These are phyloP conservation scores for Nebria brevicollis DNA, from an alignment of 2,888 invertebrate species.

Conservation along the genomic window DNA sequence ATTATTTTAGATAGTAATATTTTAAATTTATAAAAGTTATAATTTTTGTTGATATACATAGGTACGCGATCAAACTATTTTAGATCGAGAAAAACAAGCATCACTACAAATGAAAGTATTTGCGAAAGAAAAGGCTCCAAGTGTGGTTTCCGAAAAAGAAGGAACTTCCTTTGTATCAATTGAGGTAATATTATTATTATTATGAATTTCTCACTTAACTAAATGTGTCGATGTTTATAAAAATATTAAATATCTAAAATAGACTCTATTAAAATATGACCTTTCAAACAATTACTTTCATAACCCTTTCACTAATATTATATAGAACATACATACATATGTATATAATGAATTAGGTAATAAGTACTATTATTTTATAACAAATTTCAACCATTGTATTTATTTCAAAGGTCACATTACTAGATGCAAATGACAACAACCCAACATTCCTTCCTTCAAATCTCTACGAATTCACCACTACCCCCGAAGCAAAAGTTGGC, in stretches of 20 bases:
- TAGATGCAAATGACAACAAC: constrained; percentile 92
- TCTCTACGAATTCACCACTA: constrained; percentile 80
- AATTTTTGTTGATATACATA: constrained; percentile 45
- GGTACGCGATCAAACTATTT: constrained; percentile 70
- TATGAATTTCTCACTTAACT: no score
- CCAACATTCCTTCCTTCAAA: constrained; percentile 87
- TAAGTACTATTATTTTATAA: background rate
- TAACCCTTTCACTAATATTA: background rate
- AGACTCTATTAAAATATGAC: background rate
- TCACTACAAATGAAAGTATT: constrained; percentile 79
- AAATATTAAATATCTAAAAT: background rate
- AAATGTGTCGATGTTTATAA: no score
- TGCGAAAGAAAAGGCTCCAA: constrained; percentile 80
- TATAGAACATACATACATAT: background rate
- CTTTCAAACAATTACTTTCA: background rate
- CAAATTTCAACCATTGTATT: background rate
- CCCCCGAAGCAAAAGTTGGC: constrained; percentile 74
- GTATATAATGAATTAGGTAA: no score
- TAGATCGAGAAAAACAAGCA: constrained; percentile 82
- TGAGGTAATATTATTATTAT: constrained; percentile 61
- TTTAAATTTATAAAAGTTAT: background rate
- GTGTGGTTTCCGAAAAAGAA: constrained; percentile 69
- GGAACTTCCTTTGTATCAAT: constrained; percentile 73
- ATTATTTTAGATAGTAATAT: background rate
- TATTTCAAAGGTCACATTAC: constrained; percentile 69